Percentiles rank a stretch among this genome's conserved stretches.
Evolutionary conservation across 2,888 invertebrate genomes (phyloP).

Genomic region (Drosophila kambysellisi): DNA sequence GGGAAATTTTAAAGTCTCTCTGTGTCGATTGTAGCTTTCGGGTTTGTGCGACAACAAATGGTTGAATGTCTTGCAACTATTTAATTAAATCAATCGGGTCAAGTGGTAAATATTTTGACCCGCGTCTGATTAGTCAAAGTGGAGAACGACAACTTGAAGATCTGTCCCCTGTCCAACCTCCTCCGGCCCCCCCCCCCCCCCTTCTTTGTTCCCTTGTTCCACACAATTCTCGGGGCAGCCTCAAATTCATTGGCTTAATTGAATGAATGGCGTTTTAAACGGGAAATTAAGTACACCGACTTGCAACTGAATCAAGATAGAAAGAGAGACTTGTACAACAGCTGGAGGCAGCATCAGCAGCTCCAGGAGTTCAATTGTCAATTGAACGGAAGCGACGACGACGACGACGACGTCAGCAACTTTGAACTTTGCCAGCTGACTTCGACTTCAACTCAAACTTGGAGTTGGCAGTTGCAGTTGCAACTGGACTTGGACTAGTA

Average conservation of each 20-base stretch:
- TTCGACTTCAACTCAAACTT: conserved; percentile 2
- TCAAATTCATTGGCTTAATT: conserved; percentile 84
- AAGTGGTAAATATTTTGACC: conserved; percentile 86
- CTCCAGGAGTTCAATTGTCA: conserved; percentile 78
- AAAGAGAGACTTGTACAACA: conserved; percentile 8
- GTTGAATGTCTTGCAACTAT: conserved; percentile 84
- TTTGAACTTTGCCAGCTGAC: conserved; percentile 75
- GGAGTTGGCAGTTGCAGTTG: conserved; percentile 18
- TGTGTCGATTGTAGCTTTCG: conserved; percentile 12
- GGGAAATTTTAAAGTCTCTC: background rate
- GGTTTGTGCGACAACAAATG: conserved; percentile 74
- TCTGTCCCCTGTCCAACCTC: conserved; percentile 14
- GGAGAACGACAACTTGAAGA: conserved; percentile 59
- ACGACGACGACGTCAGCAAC: conserved; percentile 55
- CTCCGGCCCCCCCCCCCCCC: too few relatives aligned
- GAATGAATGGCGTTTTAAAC: conserved; percentile 84
- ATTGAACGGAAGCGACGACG: conserved; percentile 77
- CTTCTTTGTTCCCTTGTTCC: too few relatives aligned
- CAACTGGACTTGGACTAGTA: conserved; percentile 20
- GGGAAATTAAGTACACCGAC: conserved; percentile 82
- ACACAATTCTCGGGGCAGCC: conserved; percentile 28
- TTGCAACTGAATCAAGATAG: conserved; percentile 25
- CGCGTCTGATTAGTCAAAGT: conserved; percentile 84
- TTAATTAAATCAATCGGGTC: conserved; percentile 86
- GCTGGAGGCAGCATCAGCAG: conserved; percentile 14